Evolutionary conservation across 53 echinoderm and acorn worm genomes (phyloP), one percentile per base, ranked within the genome.

Genomic region (Astropecten irregularis): DNA sequence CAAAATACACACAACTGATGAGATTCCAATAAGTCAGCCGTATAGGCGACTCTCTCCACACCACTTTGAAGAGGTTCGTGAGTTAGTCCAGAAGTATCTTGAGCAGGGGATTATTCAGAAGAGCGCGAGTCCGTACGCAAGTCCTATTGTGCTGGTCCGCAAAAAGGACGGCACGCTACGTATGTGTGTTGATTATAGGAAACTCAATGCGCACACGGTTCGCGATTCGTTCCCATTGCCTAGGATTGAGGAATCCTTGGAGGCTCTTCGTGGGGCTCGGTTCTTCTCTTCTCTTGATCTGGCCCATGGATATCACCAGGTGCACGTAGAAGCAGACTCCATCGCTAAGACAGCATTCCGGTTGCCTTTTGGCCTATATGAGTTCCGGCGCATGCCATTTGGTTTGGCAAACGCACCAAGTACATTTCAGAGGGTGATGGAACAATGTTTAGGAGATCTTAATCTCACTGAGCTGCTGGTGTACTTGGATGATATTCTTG

Each of bases 401-500:
- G 60, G 60, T 5, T 30, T 60, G 60, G 60, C 31, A 10, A 68
- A 68, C 46, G 68, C 47, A 25, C 68, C 68, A 1, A 27, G 68
- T 7, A 68, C 68, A 2, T 65, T 65, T 35, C 65, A 65, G 19
- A 21, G 65, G 1, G 18, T 18, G 0, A 65, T 65, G 65, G 65
- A 65, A 19, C 32, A 33, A 35, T 63, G 63, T 63, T 25, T 63
- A 4, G 63, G 63, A 3, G 63, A 65, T n/a, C 18, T 65, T 0
- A 65, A 65, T 42, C 27, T 68, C 3, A 9, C 27, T 10, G 47
- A 68, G 3, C 13, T 46, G 6, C 1, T 46, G 9, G 29, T 88
- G 30, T 88, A 88, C 26, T 47, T 88, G 15, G 88, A 88, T 52
- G 83, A 88, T 40, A 88, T 88, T 7, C 35, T 88, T 14, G 51